phyloP scores from a whole-genome alignment of 1,140 invertebrate species.

The Agrypnia vestita region DNA sequence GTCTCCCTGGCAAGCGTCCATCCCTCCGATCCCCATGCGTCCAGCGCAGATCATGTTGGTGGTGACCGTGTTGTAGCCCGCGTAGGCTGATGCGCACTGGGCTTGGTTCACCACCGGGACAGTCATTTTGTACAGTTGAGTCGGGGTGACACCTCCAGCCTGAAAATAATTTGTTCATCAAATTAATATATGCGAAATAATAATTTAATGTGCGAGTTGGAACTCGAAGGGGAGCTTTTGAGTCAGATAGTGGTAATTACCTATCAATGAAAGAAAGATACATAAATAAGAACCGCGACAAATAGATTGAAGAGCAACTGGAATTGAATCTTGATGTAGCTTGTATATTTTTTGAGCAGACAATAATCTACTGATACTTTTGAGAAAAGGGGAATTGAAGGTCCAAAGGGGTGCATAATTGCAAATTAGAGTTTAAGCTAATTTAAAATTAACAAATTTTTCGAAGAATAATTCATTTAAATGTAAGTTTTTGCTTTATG shows the following conservation, averaged over 20 bases:
- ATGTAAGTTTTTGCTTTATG: no score
- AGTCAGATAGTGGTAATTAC: no score
- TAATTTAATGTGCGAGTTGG: not conserved
- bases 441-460: no score
- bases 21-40: slow-evolving; percentile 63
- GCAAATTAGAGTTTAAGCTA: no score
- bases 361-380: no score
- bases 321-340: not conserved
- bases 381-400: no score
- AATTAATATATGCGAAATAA: not conserved
- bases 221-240: no score
- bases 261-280: no score
- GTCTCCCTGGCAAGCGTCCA: slow-evolving; percentile 74
- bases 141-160: slow-evolving; percentile 58
- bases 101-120: slow-evolving; percentile 63
- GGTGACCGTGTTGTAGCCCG: slow-evolving; percentile 67
- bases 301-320: not conserved
- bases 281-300: not conserved
- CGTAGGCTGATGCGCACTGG: slow-evolving; percentile 63
- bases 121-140: slow-evolving; percentile 65
- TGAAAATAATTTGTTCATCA: slow-evolving; percentile 1
- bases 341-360: not conserved
- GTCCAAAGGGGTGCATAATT: not conserved
- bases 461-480: no score
- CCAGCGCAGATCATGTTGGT: slow-evolving; percentile 84